A percentile compares a stretch with the other conserved stretches of the same genome.
These are phyloP conservation scores for Archivesica marissinica DNA, from an alignment of 1,140 invertebrate species.

Conservation along the genomic window DNA sequence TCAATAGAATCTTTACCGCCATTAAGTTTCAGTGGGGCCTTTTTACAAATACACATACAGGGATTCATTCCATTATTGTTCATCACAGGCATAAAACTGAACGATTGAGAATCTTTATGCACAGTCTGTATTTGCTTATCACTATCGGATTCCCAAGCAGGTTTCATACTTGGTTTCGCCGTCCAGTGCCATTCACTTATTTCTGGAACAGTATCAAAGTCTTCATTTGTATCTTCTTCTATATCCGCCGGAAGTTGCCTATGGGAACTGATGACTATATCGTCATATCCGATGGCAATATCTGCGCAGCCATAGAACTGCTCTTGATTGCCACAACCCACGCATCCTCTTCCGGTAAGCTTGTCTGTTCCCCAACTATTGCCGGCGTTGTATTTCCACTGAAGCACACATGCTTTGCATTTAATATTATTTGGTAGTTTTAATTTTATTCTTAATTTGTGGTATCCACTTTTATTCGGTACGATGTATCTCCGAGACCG, in stretches of 20 bases:
- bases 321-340: constrained; percentile 80
- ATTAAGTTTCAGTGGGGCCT: constrained; percentile 38
- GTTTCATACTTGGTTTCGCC: background rate
- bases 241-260: constrained; percentile 58
- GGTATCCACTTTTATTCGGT: constrained; percentile 55
- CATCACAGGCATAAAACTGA: constrained; percentile 61
- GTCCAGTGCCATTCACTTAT: constrained; percentile 32
- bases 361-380: constrained; percentile 80
- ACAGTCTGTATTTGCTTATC: constrained; percentile 41
- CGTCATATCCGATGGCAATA: constrained; percentile 77
- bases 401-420: constrained; percentile 82
- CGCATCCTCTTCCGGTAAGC: constrained; percentile 67
- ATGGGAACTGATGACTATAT: constrained; percentile 61
- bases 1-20: constrained; percentile 19
- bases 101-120: constrained; percentile 9
- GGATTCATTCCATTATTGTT: constrained; percentile 58
- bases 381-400: constrained; percentile 82
- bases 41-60: constrained; percentile 60
- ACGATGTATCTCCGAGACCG: constrained; percentile 64
- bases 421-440: constrained; percentile 74
- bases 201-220: constrained; percentile 17
- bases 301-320: constrained; percentile 81
- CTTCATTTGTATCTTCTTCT: constrained; percentile 23
- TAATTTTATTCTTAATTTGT: constrained; percentile 68
- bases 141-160: background rate